Base-by-base conservation (phyloP, 1,140 invertebrate species). In the Galleria mellonella region DNA sequence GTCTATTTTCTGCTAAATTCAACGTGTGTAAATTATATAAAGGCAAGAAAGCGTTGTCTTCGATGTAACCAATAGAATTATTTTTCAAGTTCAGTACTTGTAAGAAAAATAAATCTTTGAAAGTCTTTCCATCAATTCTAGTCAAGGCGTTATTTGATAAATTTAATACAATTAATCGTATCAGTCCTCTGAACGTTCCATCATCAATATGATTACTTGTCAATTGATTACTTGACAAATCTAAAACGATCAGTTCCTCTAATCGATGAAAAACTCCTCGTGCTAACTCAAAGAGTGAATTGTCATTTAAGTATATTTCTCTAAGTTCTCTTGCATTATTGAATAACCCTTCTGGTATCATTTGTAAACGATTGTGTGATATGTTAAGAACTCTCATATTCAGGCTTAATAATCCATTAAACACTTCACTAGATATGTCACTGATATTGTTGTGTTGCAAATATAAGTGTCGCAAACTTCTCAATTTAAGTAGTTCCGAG, bases 41-140 rank as follows among this genome's bases (percentile, higher is more conserved):
- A 0, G 94, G 92, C 51, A 94, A 65, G 66, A 97, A 97, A 1
- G 95, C 92, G 64, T 95, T 94, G 46, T 94, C 93, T 81, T 95
- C 93, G 47, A 96, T 94, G 52, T 92, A 93, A 28, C 92, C 91
- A 61, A 97, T 94, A 1, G 93, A 92, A 73, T 97, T 97, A 65
- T 96, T 94, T 50, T 94, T 89, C 37, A 97, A 77, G 74, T 96
- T 93, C 14, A 98, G 88, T 36, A 95, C 94, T 87, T 97, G 95
- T 47, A 98, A 84, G 65, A 94, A 93, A 64, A 93, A 94, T 12
- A 97, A 86, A 68, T 96, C 94, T 82, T 94, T 93, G 85, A 97
- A 97, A 49, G 94, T 95, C 35, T 91, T 90, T 9, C 92, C 90
- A 64, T 96, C 94, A 42, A 97, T 92, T 51, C 91, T 89, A 0